These are phyloP conservation scores for Drosophila koepferae DNA, from an alignment of 2,888 invertebrate genomes.

Conservation along the genomic window DNA sequence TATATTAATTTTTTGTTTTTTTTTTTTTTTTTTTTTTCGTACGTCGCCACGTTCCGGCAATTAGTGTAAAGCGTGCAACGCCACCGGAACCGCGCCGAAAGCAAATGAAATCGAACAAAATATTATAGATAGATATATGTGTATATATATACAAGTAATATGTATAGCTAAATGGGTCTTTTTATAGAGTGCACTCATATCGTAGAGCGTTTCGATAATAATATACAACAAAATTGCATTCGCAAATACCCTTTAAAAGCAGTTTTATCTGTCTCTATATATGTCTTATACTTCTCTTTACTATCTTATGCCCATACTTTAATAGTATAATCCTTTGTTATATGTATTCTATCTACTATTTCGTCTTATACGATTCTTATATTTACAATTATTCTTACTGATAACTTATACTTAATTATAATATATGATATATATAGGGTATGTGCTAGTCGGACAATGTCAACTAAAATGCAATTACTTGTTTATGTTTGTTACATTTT, in stretches of 20 bases:
- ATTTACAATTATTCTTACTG: too few relatives aligned
- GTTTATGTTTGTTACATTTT: constrained; percentile 9
- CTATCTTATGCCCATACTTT: too few relatives aligned
- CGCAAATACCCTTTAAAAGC: not conserved
- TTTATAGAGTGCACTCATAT: constrained; percentile 22
- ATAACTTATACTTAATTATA: too few relatives aligned
- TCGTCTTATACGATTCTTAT: too few relatives aligned
- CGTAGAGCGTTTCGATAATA: constrained; percentile 41
- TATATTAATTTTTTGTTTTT: too few relatives aligned
- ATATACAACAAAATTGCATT: constrained; percentile 36
- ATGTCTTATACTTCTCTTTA: too few relatives aligned
- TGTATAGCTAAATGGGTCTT: not conserved
- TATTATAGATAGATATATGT: constrained; percentile 1
- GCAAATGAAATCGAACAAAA: constrained; percentile 18
- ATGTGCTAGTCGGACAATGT: not conserved
- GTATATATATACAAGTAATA: not conserved
- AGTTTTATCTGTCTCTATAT: too few relatives aligned
- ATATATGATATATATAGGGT: too few relatives aligned
- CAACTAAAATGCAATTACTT: not conserved
- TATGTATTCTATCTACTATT: too few relatives aligned
- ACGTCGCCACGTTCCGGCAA: constrained; percentile 43
- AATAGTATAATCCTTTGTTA: too few relatives aligned
- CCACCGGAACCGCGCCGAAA: constrained; percentile 47
- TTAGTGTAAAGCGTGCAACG: constrained; percentile 46
- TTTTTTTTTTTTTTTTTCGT: constrained; percentile 14